Evolutionary conservation across 1,140 invertebrate genomes (phyloP).

Genomic region (Semibalanus balanoides): DNA sequence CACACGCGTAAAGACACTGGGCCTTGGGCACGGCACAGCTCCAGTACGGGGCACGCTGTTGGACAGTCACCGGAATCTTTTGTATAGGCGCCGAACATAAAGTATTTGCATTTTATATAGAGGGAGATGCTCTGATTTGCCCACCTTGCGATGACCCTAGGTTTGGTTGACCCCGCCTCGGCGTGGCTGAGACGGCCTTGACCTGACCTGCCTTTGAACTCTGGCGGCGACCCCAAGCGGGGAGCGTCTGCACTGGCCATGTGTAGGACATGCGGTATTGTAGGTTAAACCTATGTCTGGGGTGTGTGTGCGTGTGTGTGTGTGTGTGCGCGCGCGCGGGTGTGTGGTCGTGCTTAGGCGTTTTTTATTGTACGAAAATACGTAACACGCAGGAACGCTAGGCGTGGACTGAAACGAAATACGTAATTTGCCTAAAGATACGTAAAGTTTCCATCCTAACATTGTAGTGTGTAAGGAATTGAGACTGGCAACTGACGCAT

Average conservation of each 20-base stretch:
- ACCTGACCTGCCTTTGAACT: neutral
- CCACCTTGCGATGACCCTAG: neutral
- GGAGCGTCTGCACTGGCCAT: neutral
- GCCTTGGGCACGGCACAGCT: no score
- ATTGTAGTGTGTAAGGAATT: slow-evolving; percentile 1
- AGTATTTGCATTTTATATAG: neutral
- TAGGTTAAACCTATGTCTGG: neutral
- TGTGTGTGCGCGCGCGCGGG: no score
- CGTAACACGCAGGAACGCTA: neutral
- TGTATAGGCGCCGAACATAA: neutral
- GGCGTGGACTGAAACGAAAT: neutral
- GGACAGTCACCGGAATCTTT: neutral
- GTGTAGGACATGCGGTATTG: neutral
- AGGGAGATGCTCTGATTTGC: neutral
- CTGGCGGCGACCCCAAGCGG: neutral
- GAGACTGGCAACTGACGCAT: neutral
- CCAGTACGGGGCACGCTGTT: no score
- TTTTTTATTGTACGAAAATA: neutral
- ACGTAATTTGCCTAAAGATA: slow-evolving; percentile 1
- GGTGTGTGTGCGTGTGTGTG: neutral
- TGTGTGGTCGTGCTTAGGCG: neutral
- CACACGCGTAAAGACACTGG: no score
- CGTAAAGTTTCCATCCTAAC: slow-evolving; percentile 2
- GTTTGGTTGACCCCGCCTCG: neutral
- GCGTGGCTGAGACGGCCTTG: neutral